Base-by-base conservation (phyloP, 2,888 invertebrate species). In the Temnothorax unifasciatus region DNA sequence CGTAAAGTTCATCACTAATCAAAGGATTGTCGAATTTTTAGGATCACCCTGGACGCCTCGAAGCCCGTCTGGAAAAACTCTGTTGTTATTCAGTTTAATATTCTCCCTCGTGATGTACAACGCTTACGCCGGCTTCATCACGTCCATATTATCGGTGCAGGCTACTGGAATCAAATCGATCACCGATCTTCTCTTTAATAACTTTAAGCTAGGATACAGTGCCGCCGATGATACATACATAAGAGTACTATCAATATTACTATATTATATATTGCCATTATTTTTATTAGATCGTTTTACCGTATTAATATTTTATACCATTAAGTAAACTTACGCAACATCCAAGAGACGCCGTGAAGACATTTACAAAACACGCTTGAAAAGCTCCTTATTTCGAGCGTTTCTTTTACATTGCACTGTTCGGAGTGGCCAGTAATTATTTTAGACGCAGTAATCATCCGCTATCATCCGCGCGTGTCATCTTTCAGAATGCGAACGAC, bases 101-200 rank as follows among this genome's bases (percentile, higher is more conserved):
- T 97, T 96, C 90, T 96, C 96, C 0, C 94, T 97, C 83, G 95
- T 97, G 11, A 96, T 96, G 8, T 97, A 96, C 92, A 97, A 96
- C 90, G 96, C 97, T 0, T 97, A 97, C 89, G 96, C 97, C 0
- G 97, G 96, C 0, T 96, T 96, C 90, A 97, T 97, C 73, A 97
- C 97, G 0, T 97, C 97, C 0, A 96, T 97, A 63, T 93, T 97
- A 75, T 97, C 97, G 0, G 96, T 97, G 0, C 95, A 96, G 73
- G 96, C 96, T 0, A 92, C 92, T 4, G 94, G 94, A 25, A 96
- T 97, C 25, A 96, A 95, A 79, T 96, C 96, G 1, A 95, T 97
- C 2, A 95, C 95, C 0, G 97, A 97, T 71, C 95, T 97, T 1
- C 93, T 96, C 3, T 95, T 96, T 5, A 96, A 96, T 25, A 95